Base-by-base conservation (phyloP, 2,113 vertebrate species). In the Chionodraco myersi region DNA sequence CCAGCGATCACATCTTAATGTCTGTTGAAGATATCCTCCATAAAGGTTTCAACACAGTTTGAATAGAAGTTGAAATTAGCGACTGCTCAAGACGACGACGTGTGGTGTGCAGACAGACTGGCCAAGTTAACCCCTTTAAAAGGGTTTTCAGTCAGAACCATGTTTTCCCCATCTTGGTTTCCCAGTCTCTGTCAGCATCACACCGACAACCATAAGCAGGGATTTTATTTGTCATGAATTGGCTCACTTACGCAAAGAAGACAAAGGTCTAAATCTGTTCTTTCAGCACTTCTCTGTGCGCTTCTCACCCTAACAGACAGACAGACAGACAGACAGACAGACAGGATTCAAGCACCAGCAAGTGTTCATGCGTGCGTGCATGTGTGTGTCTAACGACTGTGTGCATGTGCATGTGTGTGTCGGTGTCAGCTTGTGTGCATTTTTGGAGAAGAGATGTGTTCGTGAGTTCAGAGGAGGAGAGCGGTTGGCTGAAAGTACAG, bases 201-300 rank as follows among this genome's bases (percentile, higher is more conserved):
- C 77, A 13, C 62, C 79, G 78, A 90, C 72, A 86, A 69, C 36
- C 11, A 71, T 83, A 54, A 78, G 68, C 72, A 75, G 78, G 76
- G 77, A 89, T 91, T 77, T 88, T 79, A 89, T 86, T 90, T 81
- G 90, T 34, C 53, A 75, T 79, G 76, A 72, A 47, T 44, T 85
- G 77, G 52, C 85, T 47, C 75, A 76, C 70, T 92, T 88, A 77
- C 13, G 54, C 61, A 84, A 78, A 73, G 41, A 86, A 79, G 75
- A 87, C 82, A 88, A 90, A 90, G 69, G 61, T 86, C 81, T 83
- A 86, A 89, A 79, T 85, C 75, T 79, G 65, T 70, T 89, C 80
- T 87, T 88, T 89, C 84, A 82, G 77, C 72, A 9, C 69, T 52
- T 87, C 64, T 80, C 72, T 89, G 83, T 81, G 77, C 72, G 10